Percentiles rank a stretch among this genome's conserved stretches.
phyloP scores from a whole-genome alignment of 2,113 vertebrate species.

The Pteronura brasiliensis region DNA sequence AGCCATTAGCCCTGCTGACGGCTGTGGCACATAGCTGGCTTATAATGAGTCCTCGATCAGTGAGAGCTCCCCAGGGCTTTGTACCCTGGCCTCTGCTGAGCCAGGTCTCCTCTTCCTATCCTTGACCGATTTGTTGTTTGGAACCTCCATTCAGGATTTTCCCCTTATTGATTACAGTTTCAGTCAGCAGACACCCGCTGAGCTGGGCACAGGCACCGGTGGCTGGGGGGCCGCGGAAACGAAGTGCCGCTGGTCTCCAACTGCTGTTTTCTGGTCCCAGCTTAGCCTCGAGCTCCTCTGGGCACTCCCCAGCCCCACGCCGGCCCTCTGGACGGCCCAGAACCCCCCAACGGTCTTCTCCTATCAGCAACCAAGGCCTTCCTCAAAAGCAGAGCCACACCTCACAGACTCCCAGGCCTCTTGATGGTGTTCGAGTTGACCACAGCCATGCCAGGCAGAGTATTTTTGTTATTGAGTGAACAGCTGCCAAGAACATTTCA shows the following conservation, averaged over 20 bases:
- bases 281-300: neutral
- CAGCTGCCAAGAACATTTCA: constrained; percentile 57
- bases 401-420: neutral
- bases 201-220: neutral
- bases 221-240: neutral
- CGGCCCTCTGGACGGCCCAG: accelerated
- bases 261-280: neutral
- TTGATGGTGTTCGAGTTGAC: neutral
- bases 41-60: neutral
- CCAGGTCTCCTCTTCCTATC: neutral
- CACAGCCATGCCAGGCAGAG: neutral
- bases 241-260: accelerated
- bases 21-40: neutral
- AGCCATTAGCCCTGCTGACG: neutral
- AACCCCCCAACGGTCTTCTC: neutral
- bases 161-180: neutral
- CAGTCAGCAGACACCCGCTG: neutral
- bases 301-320: accelerated
- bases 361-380: neutral
- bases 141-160: neutral
- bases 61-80: neutral
- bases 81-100: neutral
- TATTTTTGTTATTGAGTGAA: constrained; percentile 33
- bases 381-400: neutral
- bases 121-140: neutral